Percentiles rank a stretch among this genome's conserved stretches.
phyloP scores from a whole-genome alignment of 2,113 vertebrate genomes.

The Semnopithecus entellus region DNA sequence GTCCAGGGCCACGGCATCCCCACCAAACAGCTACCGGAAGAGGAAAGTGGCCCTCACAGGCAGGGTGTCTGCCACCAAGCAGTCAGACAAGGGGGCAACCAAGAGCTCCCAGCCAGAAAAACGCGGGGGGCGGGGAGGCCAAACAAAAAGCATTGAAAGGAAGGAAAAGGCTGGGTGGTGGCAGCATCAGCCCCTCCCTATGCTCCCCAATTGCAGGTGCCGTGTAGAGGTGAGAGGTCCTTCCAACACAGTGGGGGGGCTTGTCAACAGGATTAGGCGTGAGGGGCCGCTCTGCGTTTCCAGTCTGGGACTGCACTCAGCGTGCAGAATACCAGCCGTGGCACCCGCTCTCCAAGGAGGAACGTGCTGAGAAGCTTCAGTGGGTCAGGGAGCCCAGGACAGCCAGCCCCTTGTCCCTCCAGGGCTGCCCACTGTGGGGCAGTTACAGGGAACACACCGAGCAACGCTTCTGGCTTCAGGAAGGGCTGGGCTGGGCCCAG shows the following conservation, averaged over 20 bases:
- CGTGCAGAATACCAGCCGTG: neutral
- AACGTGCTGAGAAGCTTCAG: neutral
- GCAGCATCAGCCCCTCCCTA: neutral
- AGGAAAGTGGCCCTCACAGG: neutral
- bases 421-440: neutral
- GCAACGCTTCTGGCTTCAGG: constrained; percentile 52
- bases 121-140: neutral
- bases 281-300: neutral
- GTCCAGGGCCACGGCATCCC: neutral
- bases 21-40: neutral
- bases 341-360: neutral
- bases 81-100: neutral
- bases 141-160: constrained; percentile 1
- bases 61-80: neutral
- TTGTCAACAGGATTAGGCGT: neutral
- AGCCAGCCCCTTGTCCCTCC: neutral
- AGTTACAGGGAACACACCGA: constrained; percentile 30
- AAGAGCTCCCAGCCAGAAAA: neutral
- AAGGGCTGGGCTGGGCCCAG: constrained; percentile 45
- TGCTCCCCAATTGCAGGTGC: neutral
- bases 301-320: neutral
- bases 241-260: neutral
- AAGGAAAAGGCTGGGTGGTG: neutral
- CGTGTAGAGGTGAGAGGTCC: neutral
- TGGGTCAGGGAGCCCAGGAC: constrained; percentile 14